A percentile compares a stretch with the other conserved stretches of the same genome.
phyloP scores from a whole-genome alignment of 2,113 vertebrate genomes.

The Centropristis striata region DNA sequence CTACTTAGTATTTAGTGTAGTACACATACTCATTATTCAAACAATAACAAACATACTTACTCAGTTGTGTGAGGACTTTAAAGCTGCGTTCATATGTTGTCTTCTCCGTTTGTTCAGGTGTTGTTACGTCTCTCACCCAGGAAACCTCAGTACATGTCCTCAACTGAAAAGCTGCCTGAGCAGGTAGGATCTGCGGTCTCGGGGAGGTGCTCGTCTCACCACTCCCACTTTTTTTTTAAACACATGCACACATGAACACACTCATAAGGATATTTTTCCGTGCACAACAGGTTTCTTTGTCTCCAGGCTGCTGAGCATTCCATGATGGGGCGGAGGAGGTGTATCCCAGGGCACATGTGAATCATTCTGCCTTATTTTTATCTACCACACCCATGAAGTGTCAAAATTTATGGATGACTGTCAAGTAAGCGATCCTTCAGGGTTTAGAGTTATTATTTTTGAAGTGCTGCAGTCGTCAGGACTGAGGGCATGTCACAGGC shows the following conservation, averaged over 20 bases:
- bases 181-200: constrained; percentile 22
- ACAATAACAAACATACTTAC: constrained; percentile 51
- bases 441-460: background rate
- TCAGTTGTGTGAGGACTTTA: background rate
- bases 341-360: constrained; percentile 25
- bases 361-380: constrained; percentile 41
- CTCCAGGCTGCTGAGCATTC: constrained; percentile 61
- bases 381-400: constrained; percentile 34
- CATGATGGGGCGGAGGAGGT: constrained; percentile 54
- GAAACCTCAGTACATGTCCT: constrained; percentile 22
- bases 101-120: background rate
- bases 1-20: background rate
- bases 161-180: background rate
- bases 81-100: constrained; percentile 10
- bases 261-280: background rate
- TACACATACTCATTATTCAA: background rate
- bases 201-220: constrained; percentile 28
- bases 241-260: constrained; percentile 25
- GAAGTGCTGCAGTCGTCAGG: background rate
- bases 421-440: constrained; percentile 10
- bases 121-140: constrained; percentile 10
- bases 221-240: constrained; percentile 56
- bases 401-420: constrained; percentile 26
- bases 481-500: constrained; percentile 1
- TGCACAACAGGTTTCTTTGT: constrained; percentile 65